Conservation (phyloP, 2,113 vertebrate species). For the Thamnaconus septentrionalis region DNA sequence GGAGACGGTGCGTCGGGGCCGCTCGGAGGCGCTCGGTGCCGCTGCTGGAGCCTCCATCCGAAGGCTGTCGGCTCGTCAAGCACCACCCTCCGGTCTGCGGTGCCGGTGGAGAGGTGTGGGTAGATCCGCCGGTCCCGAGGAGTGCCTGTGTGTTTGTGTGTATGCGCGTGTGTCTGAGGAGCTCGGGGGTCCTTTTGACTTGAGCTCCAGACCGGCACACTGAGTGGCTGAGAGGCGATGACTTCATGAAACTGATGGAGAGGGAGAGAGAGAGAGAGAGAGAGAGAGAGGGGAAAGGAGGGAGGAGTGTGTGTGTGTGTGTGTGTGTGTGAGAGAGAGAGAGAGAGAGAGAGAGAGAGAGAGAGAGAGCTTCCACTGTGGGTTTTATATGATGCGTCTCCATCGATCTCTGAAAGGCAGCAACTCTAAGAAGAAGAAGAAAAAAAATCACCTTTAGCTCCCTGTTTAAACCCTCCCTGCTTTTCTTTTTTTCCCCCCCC, state of each 20-base stretch:
- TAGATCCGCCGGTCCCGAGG: no score
- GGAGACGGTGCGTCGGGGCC: constrained; percentile 16
- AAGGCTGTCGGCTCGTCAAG: neutral
- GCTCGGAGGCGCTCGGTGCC: constrained; percentile 50
- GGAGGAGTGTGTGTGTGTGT: neutral
- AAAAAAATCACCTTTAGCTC: no score
- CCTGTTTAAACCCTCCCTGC: no score
- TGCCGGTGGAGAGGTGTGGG: no score
- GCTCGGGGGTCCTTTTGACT: no score
- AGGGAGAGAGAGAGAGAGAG: constrained; percentile 10
- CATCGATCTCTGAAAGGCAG: no score
- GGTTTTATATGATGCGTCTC: no score
- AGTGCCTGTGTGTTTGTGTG: no score
- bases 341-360: neutral
- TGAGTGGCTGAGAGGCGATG: constrained; percentile 38
- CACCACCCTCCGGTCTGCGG: no score
- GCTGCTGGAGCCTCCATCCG: constrained; percentile 41
- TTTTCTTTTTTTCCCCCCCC: no score
- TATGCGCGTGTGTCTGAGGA: no score
- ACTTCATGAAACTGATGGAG: constrained; percentile 21
- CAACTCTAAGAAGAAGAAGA: no score
- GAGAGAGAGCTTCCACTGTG: neutral
- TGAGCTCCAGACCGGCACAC: constrained; percentile 19
- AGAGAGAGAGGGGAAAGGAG: constrained; percentile 5
- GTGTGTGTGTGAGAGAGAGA: neutral